Base-by-base conservation (phyloP, 2,113 vertebrate genomes). In the Caloenas nicobarica region DNA sequence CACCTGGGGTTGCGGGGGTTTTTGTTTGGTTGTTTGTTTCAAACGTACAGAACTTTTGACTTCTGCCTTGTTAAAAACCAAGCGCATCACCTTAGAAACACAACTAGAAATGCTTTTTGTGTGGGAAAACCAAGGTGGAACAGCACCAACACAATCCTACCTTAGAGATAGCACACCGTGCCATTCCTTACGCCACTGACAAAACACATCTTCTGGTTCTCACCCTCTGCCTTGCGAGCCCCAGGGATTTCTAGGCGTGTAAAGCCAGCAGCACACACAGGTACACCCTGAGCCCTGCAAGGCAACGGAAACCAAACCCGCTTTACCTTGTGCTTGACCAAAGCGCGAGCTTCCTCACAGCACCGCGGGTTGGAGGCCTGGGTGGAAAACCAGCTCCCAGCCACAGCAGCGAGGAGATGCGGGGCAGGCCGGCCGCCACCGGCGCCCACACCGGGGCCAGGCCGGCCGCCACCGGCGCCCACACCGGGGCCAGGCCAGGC, bases 161-260 rank as follows among this genome's bases (percentile, higher is more conserved):
- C 44, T 5, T 6, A 53, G 22, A 13, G 25, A 18, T 1, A 9
- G 11, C 1, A 0, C 22, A 0, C 44, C 3, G 1, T 0, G 2
- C 1, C 2, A 17, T 10, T 44, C 50, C 74, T 19, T 3, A 22
- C 0, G 0, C 34, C 15, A 4, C 13, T 16, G 11, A 24, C 34
- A 34, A 34, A 14, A 4, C 31, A 19, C 44, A 46, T 46, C 44
- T 46, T 19, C 44, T 18, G 9, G 1, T 2, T 53, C 65, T 33
- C 3, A 18, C 4, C 5, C 0, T 25, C 6, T 4, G 21, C 10
- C 69, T 68, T 25, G 10, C 0, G 23, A 16, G 2, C 40, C 26
- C 84, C 10, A 33, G 5, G 22, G 25, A 5, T 10, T 53, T 4
- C 11, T 5, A 2, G 44, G 44, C 0, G 1, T 0, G 1, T 2